Evolutionary conservation across 1,140 invertebrate species (phyloP).

Genomic region (Drosophila parvula): DNA sequence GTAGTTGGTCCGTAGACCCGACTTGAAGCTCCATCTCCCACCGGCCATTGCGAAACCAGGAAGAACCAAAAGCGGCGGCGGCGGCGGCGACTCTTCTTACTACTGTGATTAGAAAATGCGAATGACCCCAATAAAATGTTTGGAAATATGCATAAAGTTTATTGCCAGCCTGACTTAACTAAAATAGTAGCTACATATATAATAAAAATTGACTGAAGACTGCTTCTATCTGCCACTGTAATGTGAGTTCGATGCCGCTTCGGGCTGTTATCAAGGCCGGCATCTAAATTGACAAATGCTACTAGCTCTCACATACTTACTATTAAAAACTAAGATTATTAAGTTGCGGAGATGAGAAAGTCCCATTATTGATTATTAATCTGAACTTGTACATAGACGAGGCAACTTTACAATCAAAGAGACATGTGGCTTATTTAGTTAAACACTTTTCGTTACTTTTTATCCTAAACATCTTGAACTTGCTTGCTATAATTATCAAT

Average conservation of each 20-base stretch:
- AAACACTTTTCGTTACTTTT: neutral
- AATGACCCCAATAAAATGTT: neutral
- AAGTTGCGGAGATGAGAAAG: neutral
- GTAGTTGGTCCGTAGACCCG: constrained; percentile 36
- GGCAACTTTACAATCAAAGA: neutral
- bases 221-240: neutral
- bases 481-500: neutral
- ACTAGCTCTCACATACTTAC: neutral
- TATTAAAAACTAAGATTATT: neutral
- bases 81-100: neutral
- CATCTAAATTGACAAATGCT: constrained; percentile 20
- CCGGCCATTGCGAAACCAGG: neutral
- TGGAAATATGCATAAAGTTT: neutral
- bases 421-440: neutral
- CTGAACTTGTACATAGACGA: too few relatives aligned
- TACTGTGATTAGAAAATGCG: constrained; percentile 2
- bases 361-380: neutral
- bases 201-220: neutral
- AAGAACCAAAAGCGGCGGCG: neutral
- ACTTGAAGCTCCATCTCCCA: constrained; percentile 7
- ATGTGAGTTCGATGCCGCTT: neutral
- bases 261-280: neutral
- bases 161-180: neutral
- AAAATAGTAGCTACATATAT: neutral
- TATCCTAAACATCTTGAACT: neutral